Percentiles rank a stretch among this genome's conserved stretches.
These are phyloP conservation scores for Limnodromus scolopaceus DNA, from an alignment of 2,797 vertebrate genomes.

Conservation along the genomic window DNA sequence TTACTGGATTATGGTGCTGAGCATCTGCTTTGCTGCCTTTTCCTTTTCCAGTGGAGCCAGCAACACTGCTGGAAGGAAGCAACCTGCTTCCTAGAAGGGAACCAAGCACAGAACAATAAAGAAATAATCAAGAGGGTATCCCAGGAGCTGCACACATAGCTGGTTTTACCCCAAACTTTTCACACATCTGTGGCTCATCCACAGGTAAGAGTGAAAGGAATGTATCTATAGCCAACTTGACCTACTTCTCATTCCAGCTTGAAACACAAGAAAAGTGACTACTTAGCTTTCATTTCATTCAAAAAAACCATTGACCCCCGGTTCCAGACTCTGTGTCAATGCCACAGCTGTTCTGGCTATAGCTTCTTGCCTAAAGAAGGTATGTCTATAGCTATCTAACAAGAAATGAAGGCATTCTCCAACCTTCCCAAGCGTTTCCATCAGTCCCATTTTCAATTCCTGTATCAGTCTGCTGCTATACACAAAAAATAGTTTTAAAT, in stretches of 20 bases:
- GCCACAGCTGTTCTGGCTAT: not conserved
- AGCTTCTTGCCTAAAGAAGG: not conserved
- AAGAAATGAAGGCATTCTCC: not conserved
- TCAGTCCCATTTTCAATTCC: not conserved
- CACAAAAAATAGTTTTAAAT: not conserved
- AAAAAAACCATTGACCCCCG: not conserved
- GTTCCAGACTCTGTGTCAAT: not conserved
- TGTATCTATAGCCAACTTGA: not conserved
- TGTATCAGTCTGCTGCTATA: not conserved
- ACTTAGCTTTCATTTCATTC: not conserved
- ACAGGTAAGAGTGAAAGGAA: not conserved
- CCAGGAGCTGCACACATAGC: not conserved
- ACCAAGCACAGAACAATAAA: conserved; percentile 53
- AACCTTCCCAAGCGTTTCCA: not conserved
- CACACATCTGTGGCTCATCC: not conserved
- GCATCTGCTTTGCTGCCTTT: conserved; percentile 62
- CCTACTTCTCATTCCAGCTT: not conserved
- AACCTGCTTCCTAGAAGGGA: conserved; percentile 69
- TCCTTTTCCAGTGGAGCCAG: conserved; percentile 60
- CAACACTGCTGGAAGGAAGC: conserved; percentile 64
- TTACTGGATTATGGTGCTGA: conserved; percentile 67
- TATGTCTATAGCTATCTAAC: not conserved
- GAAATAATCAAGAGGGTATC: not conserved
- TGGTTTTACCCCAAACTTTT: not conserved
- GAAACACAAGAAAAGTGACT: not conserved